Base-by-base conservation (phyloP, 2,888 invertebrate genomes). In the Sinohyriopsis cumingii region DNA sequence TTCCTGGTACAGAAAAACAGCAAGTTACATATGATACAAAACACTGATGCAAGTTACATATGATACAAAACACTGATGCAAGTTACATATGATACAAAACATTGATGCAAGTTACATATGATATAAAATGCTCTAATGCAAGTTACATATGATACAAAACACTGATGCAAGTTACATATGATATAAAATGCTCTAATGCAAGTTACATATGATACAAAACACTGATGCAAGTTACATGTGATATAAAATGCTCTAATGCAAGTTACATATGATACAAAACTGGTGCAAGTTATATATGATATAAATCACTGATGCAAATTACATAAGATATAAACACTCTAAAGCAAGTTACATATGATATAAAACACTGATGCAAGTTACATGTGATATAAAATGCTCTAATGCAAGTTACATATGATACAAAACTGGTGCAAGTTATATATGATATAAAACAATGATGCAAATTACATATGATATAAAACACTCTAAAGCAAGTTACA, bases 1-100 rank as follows among this genome's bases (percentile, higher is more conserved):
- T 54, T 95, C 95, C 94, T 95, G 81, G 62, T 90, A 84, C 55
- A 62, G 59, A 63, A 56, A 70, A 61, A 60, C 33, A 45, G 15
- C 45, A 45, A 33, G 15, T 45, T 45, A 18, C 20, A 18, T 25
- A 57, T 20, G 15, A 33, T 18, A 33, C 33, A 25, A 15, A 28
- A 25, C 28, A 28, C 25, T 62, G 45, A 33, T 45, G 15, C 45
- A 45, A 15, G 15, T 15, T 45, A 18, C 20, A 18, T 25, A 57
- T 19, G 15, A 33, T 5, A 20, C 33, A 25, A 15, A 28, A 25
- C 19, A 28, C 15, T 33, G 62, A 28, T 33, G 33, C 33, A 33
- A 33, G 6, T 7, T 45, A 15, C 20, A 18, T 25, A 56, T 22
- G n/a, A 28, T 15, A 28, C 25, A 24, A 9, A 28, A 25, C 25